Evolutionary conservation across 2,113 vertebrate genomes (phyloP).

Genomic region (Panthera leo): DNA sequence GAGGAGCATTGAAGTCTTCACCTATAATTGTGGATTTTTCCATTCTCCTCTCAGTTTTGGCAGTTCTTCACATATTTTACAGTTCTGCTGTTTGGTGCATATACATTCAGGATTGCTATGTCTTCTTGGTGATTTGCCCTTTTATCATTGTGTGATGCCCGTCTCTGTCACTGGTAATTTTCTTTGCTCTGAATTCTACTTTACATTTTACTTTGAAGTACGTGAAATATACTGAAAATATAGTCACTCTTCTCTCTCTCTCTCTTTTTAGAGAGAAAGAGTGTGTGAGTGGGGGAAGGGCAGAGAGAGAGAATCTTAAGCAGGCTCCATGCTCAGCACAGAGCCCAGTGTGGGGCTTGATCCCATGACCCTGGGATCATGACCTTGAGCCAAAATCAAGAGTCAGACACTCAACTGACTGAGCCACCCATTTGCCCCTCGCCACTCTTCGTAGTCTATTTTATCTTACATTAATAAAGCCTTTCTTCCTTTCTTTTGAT

Average conservation of each 20-base stretch:
- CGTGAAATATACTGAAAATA: not conserved
- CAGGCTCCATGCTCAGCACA: too few relatives aligned
- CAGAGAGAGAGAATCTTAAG: too few relatives aligned
- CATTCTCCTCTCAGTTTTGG: not conserved
- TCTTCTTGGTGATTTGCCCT: not conserved
- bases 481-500: not conserved
- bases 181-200: not conserved
- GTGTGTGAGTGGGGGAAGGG: too few relatives aligned
- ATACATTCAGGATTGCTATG: not conserved
- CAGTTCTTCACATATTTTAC: not conserved
- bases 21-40: not conserved
- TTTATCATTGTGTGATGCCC: not conserved
- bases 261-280: too few relatives aligned
- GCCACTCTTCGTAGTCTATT: not conserved
- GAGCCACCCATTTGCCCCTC: too few relatives aligned
- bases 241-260: too few relatives aligned
- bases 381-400: too few relatives aligned
- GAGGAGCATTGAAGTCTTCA: not conserved
- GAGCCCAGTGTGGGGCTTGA: too few relatives aligned
- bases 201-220: not conserved
- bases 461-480: not conserved
- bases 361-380: too few relatives aligned
- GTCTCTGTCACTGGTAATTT: not conserved
- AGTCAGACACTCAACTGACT: too few relatives aligned
- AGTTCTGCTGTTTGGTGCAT: not conserved